Base-by-base conservation (phyloP, 2,797 vertebrate species). In the Diglossa cyanea region DNA sequence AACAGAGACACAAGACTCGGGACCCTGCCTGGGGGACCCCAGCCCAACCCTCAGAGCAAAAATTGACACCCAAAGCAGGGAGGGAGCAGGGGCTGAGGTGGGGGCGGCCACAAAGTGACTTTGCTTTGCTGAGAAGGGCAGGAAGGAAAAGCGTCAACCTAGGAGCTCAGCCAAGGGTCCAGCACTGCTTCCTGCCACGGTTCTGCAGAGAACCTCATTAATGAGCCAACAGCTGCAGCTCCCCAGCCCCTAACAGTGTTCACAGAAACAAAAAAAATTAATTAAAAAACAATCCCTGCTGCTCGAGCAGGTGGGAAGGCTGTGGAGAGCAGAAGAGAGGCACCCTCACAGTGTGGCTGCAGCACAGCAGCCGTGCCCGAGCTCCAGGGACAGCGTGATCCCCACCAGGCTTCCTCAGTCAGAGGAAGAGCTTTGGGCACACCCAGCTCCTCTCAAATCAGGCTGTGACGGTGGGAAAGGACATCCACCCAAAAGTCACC, bases 101-200 rank as follows among this genome's bases (percentile, higher is more conserved):
- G 19, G 30, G 54, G 50, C 5, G 1, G 51, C 20, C 67, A 13
- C 5, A 1, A n/a, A 35, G 48, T 1, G 10, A 76, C 31, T 24
- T 40, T 44, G 51, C 30, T 33, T 5, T 6, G 57, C 63, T 3
- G 63, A 66, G 63, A 71, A 42, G 62, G 58, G 57, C 84, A 94
- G 95, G 96, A 96, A 96, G 96, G 94, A 97, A 97, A 75, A 76
- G 24, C 89, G 31, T 91, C 84, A 86, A 72, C 53, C 28, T 24
- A 4, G 61, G 11, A 71, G 72, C 81, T 35, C 74, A 72, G 91
- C 91, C 94, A 91, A 83, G 80, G 2, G 67, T 67, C 58, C 8
- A 26, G 67, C 1, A 18, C 77, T 7, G 65, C 93, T 91, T 94
- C 95, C 91, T 61, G 83, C 84, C 53, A 39, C 16, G 2, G 80